phyloP scores from a whole-genome alignment of 1,140 invertebrate genomes.

The Gonioctena quinquepunctata region DNA sequence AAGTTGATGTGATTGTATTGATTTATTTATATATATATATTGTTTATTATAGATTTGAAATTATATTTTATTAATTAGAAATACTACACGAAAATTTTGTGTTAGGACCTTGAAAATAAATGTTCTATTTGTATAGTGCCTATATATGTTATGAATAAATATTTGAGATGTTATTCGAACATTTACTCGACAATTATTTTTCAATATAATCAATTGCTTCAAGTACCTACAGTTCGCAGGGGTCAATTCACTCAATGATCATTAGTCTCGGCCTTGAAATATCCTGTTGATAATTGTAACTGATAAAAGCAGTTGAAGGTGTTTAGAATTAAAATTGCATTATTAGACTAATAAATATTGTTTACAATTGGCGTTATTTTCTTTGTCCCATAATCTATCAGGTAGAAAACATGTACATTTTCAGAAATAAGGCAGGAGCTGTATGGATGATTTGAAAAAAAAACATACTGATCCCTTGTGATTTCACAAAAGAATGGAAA shows the following conservation, averaged over 20 bases:
- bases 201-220: not conserved
- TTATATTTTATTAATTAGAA: not conserved
- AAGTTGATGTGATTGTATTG: slow-evolving; percentile 9
- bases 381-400: too few relatives aligned
- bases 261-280: not conserved
- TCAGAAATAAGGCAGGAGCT: too few relatives aligned
- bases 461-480: too few relatives aligned
- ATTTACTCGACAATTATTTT: not conserved
- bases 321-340: not conserved
- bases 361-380: too few relatives aligned
- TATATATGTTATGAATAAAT: slow-evolving; percentile 15
- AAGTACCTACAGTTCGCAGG: not conserved
- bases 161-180: not conserved
- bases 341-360: too few relatives aligned
- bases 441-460: too few relatives aligned
- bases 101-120: slow-evolving; percentile 13
- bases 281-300: not conserved
- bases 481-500: too few relatives aligned
- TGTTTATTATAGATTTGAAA: slow-evolving; percentile 15
- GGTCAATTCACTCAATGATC: not conserved
- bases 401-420: too few relatives aligned
- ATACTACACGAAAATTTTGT: not conserved
- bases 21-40: slow-evolving; percentile 8
- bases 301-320: not conserved
- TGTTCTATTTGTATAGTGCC: slow-evolving; percentile 14